Percentiles rank a stretch among this genome's conserved stretches.
Conservation (phyloP, 1,140 invertebrate species). For the Schlechtendalia chinensis region DNA sequence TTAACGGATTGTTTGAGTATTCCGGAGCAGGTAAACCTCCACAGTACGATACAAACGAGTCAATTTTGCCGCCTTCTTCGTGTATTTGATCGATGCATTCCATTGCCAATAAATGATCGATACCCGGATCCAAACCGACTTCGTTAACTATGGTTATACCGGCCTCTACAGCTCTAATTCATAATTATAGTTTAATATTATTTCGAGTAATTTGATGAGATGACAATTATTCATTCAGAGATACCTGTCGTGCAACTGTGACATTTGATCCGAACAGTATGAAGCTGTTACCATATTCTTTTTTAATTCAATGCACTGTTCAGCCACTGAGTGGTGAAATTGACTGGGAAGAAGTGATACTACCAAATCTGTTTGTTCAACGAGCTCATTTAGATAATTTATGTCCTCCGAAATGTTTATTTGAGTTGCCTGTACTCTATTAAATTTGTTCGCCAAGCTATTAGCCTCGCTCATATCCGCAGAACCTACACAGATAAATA, state of each 20-base stretch:
- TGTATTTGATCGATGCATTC: slow-evolving; percentile 93
- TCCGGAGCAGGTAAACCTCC: slow-evolving; percentile 95
- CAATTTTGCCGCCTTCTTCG: slow-evolving; percentile 76
- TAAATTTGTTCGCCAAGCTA: slow-evolving; percentile 70
- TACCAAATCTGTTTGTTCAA: slow-evolving; percentile 73
- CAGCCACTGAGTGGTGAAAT: slow-evolving; percentile 81
- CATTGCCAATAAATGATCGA: slow-evolving; percentile 95
- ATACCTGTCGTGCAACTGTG: slow-evolving; percentile 73
- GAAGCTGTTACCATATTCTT: slow-evolving; percentile 96
- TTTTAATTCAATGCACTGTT: slow-evolving; percentile 79
- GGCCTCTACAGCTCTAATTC: slow-evolving; percentile 54
- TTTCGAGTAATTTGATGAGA: background rate
- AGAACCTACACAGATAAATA: slow-evolving; percentile 62
- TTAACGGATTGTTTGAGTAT: slow-evolving; percentile 85
- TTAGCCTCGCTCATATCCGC: slow-evolving; percentile 87
- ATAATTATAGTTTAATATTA: background rate
- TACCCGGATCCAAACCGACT: slow-evolving; percentile 94
- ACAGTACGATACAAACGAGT: slow-evolving; percentile 95
- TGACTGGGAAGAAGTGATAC: slow-evolving; percentile 92
- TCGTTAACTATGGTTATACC: slow-evolving; percentile 62
- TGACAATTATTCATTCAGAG: background rate
- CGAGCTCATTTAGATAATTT: slow-evolving; percentile 70
- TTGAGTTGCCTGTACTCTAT: slow-evolving; percentile 77
- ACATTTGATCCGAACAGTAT: slow-evolving; percentile 84
- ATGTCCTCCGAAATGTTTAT: slow-evolving; percentile 73